Base-by-base conservation (phyloP, 2,888 invertebrate genomes). In the Sarcophaga caerulescens region DNA sequence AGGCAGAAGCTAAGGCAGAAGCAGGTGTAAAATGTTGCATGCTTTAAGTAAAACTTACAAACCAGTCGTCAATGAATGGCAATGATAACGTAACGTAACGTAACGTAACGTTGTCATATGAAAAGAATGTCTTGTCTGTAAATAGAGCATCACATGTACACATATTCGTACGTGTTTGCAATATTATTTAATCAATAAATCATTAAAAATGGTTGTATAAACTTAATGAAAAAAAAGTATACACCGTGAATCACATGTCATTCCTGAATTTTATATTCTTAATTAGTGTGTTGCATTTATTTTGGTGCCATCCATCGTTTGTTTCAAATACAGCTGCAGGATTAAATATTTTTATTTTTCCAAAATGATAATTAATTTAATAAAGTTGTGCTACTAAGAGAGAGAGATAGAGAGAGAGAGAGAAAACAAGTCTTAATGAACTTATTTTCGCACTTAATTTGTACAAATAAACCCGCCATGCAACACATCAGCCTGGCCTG, bases 1-100 rank as follows among this genome's bases (percentile, higher is more conserved):
- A 35, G 35, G 35, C 6, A 35, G 35, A 35, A 35, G 35, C 35
- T 8, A 35, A 21, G 17, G 68, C 75, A 76, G 73, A 12, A 86
- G 85, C 85, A 86, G 85, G 83, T 86, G 85, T 86, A 86, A 82
- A 71, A 76, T 79, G 25, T 62, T 82, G 73, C 78, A 74, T 75
- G 65, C 5, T 52, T 52, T 52, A 52, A 52, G 11, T 23, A 25
- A 74, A 80, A 78, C 65, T 81, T 85, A 60, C 69, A 83, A 82
- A 82, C 85, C 82, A 66, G 82, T 73, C 23, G 25, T 63, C 17
- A 52, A 17, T 47, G n/a, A 2, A 0, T 17, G 0, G 1, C 14
- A 52, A 52, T 52, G 52, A 52, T 52, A 52, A 52, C 52, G 52
- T 14, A 3, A 4, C 12, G 5, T 14, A 52, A 52, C 12, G 14